Conservation (phyloP, 1,140 invertebrate species). For the Pseudomyrmex flavicornis region DNA sequence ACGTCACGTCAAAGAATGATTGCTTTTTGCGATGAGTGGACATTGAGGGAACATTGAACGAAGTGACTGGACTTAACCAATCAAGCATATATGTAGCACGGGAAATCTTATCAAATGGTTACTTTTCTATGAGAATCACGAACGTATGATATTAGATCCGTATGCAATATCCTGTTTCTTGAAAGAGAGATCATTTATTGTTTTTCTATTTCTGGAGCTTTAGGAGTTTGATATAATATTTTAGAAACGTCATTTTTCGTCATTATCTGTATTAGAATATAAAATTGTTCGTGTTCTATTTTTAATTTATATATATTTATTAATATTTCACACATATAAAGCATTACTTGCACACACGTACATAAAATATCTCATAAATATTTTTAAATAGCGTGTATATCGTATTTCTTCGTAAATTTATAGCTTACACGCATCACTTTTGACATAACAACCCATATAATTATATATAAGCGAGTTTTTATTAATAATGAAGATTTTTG, state of each 20-base stretch:
- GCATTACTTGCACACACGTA: background rate
- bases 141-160: background rate
- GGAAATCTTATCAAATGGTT: no score
- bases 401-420: background rate
- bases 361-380: background rate
- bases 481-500: background rate
- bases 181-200: no score
- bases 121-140: background rate
- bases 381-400: background rate
- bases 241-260: no score
- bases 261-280: no score
- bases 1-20: conserved; percentile 76
- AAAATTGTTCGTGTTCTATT: no score
- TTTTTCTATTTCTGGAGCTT: no score
- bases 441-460: background rate
- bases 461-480: background rate
- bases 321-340: background rate
- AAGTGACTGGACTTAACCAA: conserved; percentile 23
- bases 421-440: background rate
- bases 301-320: background rate
- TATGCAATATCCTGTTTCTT: no score
- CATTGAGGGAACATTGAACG: conserved; percentile 30
- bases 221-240: no score
- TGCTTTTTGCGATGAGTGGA: conserved; percentile 73
- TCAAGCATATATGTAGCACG: background rate